Evolutionary conservation across 2,888 invertebrate genomes (phyloP).

Genomic region (Chalcis sispes): DNA sequence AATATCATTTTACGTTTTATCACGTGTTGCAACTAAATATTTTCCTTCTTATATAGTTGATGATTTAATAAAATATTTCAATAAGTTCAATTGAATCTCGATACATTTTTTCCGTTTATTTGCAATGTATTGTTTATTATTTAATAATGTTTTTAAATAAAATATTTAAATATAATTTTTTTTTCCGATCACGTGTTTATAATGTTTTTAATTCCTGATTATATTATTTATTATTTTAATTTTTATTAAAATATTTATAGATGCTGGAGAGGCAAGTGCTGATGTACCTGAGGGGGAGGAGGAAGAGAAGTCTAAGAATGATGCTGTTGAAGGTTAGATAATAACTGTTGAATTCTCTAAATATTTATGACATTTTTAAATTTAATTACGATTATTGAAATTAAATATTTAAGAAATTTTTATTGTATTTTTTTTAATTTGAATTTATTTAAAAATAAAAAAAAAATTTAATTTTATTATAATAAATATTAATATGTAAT

Average conservation of each 20-base stretch:
- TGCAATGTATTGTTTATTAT: too few relatives aligned
- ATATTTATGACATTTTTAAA: neutral
- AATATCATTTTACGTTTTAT: neutral
- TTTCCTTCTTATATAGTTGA: neutral
- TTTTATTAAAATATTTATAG: slow-evolving; percentile 61
- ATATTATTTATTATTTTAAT: slow-evolving; percentile 26
- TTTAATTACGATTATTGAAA: neutral
- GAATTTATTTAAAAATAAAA: too few relatives aligned
- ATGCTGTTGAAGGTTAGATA: slow-evolving; percentile 60
- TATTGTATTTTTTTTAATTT: neutral
- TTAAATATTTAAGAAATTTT: neutral
- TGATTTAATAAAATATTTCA: too few relatives aligned
- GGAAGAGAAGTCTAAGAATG: slow-evolving; percentile 69
- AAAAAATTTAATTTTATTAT: neutral
- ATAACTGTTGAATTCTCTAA: neutral
- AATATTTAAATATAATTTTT: too few relatives aligned
- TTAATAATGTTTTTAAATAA: too few relatives aligned
- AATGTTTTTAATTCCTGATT: neutral
- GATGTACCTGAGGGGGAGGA: slow-evolving; percentile 75
- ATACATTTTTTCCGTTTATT: too few relatives aligned
- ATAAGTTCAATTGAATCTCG: too few relatives aligned
- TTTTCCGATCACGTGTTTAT: slow-evolving; percentile 36
- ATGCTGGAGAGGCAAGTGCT: slow-evolving; percentile 75
- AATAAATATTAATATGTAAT: too few relatives aligned
- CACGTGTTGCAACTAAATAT: neutral